Conservation (phyloP, 2,888 invertebrate species). For the Calameuta idolon region DNA sequence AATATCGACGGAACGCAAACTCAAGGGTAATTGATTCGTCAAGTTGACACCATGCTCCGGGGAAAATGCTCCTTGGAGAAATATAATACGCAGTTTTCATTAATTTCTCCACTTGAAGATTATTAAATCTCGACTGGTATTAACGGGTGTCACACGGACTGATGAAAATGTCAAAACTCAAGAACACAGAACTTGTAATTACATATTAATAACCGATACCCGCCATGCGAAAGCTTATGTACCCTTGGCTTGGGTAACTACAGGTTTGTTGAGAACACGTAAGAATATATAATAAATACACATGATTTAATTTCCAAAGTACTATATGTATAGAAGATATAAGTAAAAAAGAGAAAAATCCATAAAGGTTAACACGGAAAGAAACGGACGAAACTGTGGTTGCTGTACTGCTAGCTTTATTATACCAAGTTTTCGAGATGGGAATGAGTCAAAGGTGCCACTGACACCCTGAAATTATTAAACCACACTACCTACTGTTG, state of each 20-base stretch:
- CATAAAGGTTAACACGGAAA: conserved; percentile 1
- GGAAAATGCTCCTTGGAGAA: neutral
- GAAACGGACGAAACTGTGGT: conserved; percentile 9
- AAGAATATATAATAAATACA: neutral
- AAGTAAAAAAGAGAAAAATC: neutral
- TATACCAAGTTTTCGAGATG: neutral
- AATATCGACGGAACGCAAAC: neutral
- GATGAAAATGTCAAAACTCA: conserved; percentile 49
- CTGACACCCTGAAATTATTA: neutral
- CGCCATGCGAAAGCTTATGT: neutral
- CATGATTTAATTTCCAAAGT: neutral
- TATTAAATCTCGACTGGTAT: neutral
- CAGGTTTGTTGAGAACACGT: neutral
- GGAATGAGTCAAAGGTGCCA: neutral
- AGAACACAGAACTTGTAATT: conserved; percentile 38
- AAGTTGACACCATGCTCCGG: neutral
- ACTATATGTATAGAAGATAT: neutral
- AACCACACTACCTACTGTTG: neutral
- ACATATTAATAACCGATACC: conserved; percentile 42
- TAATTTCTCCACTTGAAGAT: neutral
- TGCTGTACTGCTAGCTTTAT: neutral
- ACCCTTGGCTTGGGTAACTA: neutral
- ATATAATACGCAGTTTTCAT: neutral
- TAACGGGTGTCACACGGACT: conserved; percentile 24
- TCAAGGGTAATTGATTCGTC: neutral